phyloP scores from a whole-genome alignment of 2,888 invertebrate genomes.

The Emesis russula region DNA sequence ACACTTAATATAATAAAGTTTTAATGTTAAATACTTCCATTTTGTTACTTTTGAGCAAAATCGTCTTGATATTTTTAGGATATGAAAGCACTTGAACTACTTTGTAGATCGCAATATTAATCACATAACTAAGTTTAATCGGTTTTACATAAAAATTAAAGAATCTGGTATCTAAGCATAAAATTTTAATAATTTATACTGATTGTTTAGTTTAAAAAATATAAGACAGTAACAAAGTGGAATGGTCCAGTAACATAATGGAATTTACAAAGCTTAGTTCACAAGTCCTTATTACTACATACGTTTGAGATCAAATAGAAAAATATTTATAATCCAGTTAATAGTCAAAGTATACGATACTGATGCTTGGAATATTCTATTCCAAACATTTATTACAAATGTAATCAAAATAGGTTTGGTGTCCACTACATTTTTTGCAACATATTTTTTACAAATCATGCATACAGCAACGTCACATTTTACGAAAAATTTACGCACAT shows the following conservation, averaged over 20 bases:
- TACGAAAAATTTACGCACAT: not conserved
- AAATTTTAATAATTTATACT: not conserved
- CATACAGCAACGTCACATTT: not conserved
- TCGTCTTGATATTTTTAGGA: not conserved
- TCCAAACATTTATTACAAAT: not conserved
- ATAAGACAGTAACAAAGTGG: not conserved
- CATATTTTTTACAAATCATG: not conserved
- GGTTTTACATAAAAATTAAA: not conserved
- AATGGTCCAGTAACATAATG: not conserved
- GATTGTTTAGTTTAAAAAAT: not conserved
- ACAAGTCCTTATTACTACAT: not conserved
- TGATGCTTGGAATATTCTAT: not conserved
- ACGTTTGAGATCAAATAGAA: not conserved
- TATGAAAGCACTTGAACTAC: constrained; percentile 4
- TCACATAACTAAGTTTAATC: not conserved
- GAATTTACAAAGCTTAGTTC: not conserved
- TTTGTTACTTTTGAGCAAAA: constrained; percentile 8
- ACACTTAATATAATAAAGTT: not conserved
- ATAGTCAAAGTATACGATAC: not conserved
- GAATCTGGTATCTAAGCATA: not conserved
- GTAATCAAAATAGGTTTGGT: not conserved
- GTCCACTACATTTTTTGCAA: not conserved
- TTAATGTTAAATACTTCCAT: not conserved
- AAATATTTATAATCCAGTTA: not conserved
- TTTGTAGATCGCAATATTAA: not conserved